These are phyloP conservation scores for Molossus molossus DNA, from an alignment of 2,797 vertebrate species.

Conservation along the genomic window DNA sequence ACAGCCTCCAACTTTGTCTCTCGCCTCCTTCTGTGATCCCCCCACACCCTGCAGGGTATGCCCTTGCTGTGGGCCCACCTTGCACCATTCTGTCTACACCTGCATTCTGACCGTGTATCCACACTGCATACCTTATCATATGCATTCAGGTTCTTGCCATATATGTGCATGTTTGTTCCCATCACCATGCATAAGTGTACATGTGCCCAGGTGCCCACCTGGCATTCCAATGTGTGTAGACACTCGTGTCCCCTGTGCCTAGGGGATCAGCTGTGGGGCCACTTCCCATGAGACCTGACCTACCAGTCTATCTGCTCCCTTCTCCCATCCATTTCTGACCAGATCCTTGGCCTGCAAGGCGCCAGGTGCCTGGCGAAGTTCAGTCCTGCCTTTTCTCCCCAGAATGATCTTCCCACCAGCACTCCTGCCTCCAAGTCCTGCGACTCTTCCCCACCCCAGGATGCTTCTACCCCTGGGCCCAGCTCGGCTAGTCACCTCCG, in stretches of 20 bases:
- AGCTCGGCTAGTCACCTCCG: constrained; percentile 92
- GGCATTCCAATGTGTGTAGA: rapidly evolving
- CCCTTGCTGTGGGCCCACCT: neutral
- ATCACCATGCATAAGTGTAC: rapidly evolving
- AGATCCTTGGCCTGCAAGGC: neutral
- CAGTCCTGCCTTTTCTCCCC: neutral
- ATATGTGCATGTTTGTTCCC: neutral
- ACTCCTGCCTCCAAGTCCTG: constrained; percentile 92
- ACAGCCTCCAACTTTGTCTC: neutral
- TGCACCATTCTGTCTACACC: neutral
- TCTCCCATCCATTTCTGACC: neutral
- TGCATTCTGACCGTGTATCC: rapidly evolving
- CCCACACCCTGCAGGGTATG: neutral
- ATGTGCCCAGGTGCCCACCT: neutral
- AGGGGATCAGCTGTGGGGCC: neutral
- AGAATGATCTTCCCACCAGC: constrained; percentile 91
- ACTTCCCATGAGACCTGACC: neutral
- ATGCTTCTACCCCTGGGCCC: constrained; percentile 91
- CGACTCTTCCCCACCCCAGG: constrained; percentile 91
- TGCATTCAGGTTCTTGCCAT: rapidly evolving
- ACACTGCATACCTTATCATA: rapidly evolving
- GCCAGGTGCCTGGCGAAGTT: neutral
- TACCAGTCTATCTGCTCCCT: neutral
- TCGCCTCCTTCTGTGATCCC: too few relatives aligned
- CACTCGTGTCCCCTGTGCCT: neutral